Conservation (phyloP, 1,140 invertebrate species). For the Dinoponera quadriceps region DNA sequence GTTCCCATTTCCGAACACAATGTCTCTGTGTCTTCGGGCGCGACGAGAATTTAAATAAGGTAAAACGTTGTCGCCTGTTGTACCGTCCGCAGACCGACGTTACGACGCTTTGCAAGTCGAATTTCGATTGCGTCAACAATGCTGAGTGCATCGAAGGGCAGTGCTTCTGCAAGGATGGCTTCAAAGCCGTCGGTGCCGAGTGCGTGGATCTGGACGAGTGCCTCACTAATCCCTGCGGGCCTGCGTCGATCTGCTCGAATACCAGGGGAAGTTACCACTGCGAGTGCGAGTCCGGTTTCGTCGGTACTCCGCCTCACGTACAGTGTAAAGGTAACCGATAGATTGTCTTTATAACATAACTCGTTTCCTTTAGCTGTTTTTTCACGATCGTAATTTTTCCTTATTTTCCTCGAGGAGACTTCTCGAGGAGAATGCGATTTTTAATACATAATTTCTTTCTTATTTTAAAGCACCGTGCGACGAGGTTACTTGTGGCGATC, state of each 20-base stretch:
- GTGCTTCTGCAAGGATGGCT: conserved; percentile 96
- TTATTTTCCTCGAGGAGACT: too few species aligned
- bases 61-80: background rate
- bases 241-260: conserved; percentile 93
- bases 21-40: background rate
- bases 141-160: conserved; percentile 95
- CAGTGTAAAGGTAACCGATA: conserved; percentile 89
- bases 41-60: conserved; percentile 10
- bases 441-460: conserved; percentile 1
- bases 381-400: too few species aligned
- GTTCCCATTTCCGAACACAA: conserved; percentile 24
- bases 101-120: conserved; percentile 93
- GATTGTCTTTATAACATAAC: background rate
- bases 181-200: conserved; percentile 91
- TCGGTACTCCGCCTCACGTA: conserved; percentile 92
- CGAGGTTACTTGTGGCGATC: conserved; percentile 94
- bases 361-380: background rate
- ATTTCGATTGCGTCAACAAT: conserved; percentile 97
- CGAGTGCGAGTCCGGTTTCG: conserved; percentile 94
- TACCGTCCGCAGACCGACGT: conserved; percentile 90
- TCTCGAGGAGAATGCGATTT: background rate
- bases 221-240: conserved; percentile 91
- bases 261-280: conserved; percentile 94
- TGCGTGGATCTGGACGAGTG: conserved; percentile 95
- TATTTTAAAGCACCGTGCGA: conserved; percentile 92